Evolutionary conservation across 2,888 invertebrate genomes (phyloP), one percentile per base, ranked within the genome.

Genomic region (Nemotelus pantherinus): DNA sequence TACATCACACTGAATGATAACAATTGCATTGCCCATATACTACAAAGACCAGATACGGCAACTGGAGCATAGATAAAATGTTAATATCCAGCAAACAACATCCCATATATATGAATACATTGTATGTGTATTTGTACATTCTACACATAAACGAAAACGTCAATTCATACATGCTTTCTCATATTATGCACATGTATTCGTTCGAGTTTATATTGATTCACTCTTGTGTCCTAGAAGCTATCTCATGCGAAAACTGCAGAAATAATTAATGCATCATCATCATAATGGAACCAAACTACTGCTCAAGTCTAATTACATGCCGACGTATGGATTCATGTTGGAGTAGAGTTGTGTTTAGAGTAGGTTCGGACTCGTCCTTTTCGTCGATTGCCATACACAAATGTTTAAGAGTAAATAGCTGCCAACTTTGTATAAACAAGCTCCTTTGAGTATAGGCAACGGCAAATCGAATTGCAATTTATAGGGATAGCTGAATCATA

Each of bases 211-310:
- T 65, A 47, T 47, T 47, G 65, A 65, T 65, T 45, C 25, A 5
- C 65, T 10, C 9, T 9, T 9, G 41, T 44, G 68, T 39, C 50
- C 68, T 68, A 50, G 68, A 68, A 68, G 68, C 45, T 41, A 68
- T 68, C 68, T 68, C 68, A 68, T 68, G 68, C 53, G 68, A 68
- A 53, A 68, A 68, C 53, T 68, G 68, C 53, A 68, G 68, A 68
- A 68, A 68, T 68, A 68, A 68, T 68, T 25, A 68, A 68, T 68
- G 25, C 68, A 68, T 53, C 68, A 68, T 68, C 65, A 65, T 6
- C 63, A 63, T 63, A 63, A 63, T 63, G 63, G 43, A 41, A 43
- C 7, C 3, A n/a, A 7, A 39, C 25, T 3, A 5, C 43, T 39
- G 63, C 41, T 39, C 5, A 63, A 10, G 39, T 43, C 3, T 63